phyloP scores from a whole-genome alignment of 2,797 vertebrate species.

The Hemitrygon akajei region DNA sequence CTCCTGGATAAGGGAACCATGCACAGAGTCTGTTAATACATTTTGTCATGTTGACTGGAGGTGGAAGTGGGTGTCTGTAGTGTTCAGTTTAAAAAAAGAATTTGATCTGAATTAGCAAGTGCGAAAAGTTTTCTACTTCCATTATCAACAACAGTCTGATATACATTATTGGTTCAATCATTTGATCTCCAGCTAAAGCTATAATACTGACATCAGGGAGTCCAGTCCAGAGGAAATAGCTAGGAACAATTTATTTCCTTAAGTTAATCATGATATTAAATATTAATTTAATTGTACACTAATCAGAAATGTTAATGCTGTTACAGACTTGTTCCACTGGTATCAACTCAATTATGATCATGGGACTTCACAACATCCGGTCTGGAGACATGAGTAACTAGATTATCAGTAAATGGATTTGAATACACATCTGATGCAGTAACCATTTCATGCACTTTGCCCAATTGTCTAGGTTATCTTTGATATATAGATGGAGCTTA shows the following conservation, averaged over 20 bases:
- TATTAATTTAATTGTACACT: not conserved
- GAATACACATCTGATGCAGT: not conserved
- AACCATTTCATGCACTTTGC: not conserved
- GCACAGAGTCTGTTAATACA: not conserved
- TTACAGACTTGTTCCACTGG: not conserved
- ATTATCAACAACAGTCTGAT: too few relatives aligned
- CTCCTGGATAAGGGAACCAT: not conserved
- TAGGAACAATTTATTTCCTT: not conserved
- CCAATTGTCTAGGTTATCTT: too few relatives aligned
- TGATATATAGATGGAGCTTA: not conserved
- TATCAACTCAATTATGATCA: not conserved
- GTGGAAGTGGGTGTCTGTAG: not conserved
- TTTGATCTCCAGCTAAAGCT: too few relatives aligned
- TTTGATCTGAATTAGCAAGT: not conserved
- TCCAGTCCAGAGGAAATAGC: not conserved
- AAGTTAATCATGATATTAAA: conserved; percentile 18
- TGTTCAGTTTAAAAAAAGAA: not conserved
- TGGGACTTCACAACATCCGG: not conserved
- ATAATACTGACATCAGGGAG: too few relatives aligned
- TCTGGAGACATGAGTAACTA: not conserved
- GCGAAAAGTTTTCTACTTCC: too few relatives aligned
- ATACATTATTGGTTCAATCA: too few relatives aligned
- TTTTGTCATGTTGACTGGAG: not conserved
- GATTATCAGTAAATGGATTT: conserved; percentile 1
- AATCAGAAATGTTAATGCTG: not conserved